Base-by-base conservation (phyloP, 92 coral and sea anemone genomes). In the Montipora capitata region DNA sequence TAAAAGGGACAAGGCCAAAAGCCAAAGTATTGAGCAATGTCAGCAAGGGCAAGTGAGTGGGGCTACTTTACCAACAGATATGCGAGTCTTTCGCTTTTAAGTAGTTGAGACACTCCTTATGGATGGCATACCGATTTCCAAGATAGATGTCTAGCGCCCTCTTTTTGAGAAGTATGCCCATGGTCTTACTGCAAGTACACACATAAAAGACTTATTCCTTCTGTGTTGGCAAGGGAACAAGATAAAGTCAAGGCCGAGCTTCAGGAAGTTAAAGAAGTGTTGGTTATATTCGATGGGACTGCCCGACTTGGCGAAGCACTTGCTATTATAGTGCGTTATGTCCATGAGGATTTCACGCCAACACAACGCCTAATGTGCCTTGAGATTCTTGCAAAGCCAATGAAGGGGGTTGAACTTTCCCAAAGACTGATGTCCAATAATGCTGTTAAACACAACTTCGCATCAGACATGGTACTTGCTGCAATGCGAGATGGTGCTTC, bases 361-460 rank as follows among this genome's bases (percentile, higher is more conserved):
- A 85, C 90, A 70, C 91, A 90, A 83, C 82, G 91, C 61, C 83
- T 90, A 51, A 58, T 87, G 45, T 69, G 68, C 40, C 77, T 90
- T 52, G 94, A 80, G 67, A 82, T 87, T 68, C 89, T 91, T 41
- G 85, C 92, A 91, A 91, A 81, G 79, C 85, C 86, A 74, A 62
- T 92, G 52, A 92, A 69, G 89, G 95, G 64, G 76, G 87, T 14
- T 75, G 64, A 92, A 86, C 75, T 88, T 59, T 89, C 92, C 73
- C 90, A 88, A 87, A 88, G 83, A 81, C 81, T 91, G 81, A 91
- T 87, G 89, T 88, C 89, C 20, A 87, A 89, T 91, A 89, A 87
- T 41, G 92, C 92, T 87, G 78, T 87, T 44, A 63, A 82, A 39
- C 35, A 77, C 62, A n/a, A 64, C 77, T 72, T 90, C 79, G 90